phyloP scores from a whole-genome alignment of 2,888 invertebrate species.

The Sisyra terminalis region DNA sequence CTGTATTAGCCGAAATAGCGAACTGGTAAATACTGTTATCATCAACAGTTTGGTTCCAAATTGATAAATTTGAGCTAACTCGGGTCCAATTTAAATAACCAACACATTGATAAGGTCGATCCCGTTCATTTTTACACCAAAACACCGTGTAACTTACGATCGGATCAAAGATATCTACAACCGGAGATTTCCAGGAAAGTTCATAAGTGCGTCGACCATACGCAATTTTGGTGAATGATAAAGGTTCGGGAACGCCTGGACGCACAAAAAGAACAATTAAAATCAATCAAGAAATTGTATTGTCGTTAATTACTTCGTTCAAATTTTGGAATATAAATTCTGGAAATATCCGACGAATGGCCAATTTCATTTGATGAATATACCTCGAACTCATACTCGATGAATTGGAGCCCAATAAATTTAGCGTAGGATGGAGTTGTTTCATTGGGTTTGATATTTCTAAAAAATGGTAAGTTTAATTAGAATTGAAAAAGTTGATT shows the following conservation, averaged over 20 bases:
- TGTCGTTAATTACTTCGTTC: conserved; percentile 24
- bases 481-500: neutral
- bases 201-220: conserved; percentile 56
- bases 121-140: conserved; percentile 34
- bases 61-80: conserved; percentile 30
- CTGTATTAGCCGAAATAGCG: conserved; percentile 65
- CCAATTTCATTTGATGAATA: conserved; percentile 45
- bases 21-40: conserved; percentile 48
- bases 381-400: conserved; percentile 36
- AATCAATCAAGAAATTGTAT: conserved; percentile 8
- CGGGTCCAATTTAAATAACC: conserved; percentile 43
- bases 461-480: neutral
- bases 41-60: conserved; percentile 40
- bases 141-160: conserved; percentile 62
- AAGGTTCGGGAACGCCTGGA: conserved; percentile 31
- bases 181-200: conserved; percentile 53
- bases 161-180: conserved; percentile 21
- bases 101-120: conserved; percentile 27
- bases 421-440: conserved; percentile 33
- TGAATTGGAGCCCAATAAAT: conserved; percentile 31
- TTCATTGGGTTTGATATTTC: neutral
- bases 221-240: conserved; percentile 52
- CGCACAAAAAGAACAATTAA: conserved; percentile 9
- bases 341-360: conserved; percentile 34
- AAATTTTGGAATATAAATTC: conserved; percentile 41